Conservation (phyloP, 2,888 invertebrate genomes). For the Sphaerophoria rueppellii region DNA sequence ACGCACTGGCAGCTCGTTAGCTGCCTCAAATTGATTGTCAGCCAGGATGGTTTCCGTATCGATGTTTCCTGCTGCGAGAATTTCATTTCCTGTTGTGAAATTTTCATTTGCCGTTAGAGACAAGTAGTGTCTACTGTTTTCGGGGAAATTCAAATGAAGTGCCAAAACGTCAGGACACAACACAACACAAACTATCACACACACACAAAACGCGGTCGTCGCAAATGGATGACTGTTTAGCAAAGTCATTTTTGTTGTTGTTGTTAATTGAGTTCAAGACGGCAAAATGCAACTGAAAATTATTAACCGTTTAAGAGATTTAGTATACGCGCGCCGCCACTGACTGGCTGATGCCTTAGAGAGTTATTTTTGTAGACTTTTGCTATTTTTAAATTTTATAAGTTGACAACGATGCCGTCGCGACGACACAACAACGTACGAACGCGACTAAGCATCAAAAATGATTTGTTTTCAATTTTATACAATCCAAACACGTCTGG, state of each 20-base stretch:
- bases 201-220: not conserved
- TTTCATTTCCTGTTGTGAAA: conserved; percentile 74
- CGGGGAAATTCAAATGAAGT: conserved; percentile 29
- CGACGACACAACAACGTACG: conserved; percentile 53
- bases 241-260: conserved; percentile 21
- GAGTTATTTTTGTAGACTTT: conserved; percentile 34
- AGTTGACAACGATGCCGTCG: conserved; percentile 46
- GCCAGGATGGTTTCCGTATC: conserved; percentile 21
- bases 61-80: conserved; percentile 55
- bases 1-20: conserved; percentile 77
- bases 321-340: conserved; percentile 5
- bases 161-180: conserved; percentile 8
- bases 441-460: conserved; percentile 77
- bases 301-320: conserved; percentile 27
- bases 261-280: not conserved
- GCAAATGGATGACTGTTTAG: conserved; percentile 11
- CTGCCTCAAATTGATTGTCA: conserved; percentile 71
- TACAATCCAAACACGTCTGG: conserved; percentile 70
- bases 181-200: conserved; percentile 29
- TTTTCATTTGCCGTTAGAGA: conserved; percentile 38
- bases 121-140: conserved; percentile 28
- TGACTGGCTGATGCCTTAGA: conserved; percentile 6
- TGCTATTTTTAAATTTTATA: conserved; percentile 52
- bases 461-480: conserved; percentile 77
- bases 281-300: conserved; percentile 28